phyloP scores from a whole-genome alignment of 2,888 invertebrate genomes.

The Calephelis perditalis region DNA sequence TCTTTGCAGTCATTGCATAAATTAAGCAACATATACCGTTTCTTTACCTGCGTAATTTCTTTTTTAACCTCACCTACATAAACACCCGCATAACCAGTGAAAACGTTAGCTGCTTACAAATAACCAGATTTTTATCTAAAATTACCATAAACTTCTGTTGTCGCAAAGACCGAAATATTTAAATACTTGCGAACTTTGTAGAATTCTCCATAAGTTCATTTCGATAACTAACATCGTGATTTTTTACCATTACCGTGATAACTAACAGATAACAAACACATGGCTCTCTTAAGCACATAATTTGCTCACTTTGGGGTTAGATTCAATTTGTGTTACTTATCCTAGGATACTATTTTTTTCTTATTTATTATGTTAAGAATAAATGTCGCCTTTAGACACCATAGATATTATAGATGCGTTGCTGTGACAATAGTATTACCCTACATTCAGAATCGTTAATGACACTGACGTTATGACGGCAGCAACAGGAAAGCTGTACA shows the following conservation, averaged over 20 bases:
- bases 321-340: no score
- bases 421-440: no score
- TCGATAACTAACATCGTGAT: no score
- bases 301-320: no score
- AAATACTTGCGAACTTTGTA: neutral
- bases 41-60: slow-evolving; percentile 20
- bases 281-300: no score
- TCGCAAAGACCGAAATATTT: slow-evolving; percentile 2
- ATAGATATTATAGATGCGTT: no score
- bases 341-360: no score
- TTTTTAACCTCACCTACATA: slow-evolving; percentile 33
- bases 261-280: no score
- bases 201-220: no score
- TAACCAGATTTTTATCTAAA: slow-evolving; percentile 20
- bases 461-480: neutral
- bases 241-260: no score
- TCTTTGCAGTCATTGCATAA: neutral
- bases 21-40: slow-evolving; percentile 20
- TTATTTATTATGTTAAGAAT: no score
- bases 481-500: neutral
- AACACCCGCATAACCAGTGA: slow-evolving; percentile 48
- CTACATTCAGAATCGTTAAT: neutral
- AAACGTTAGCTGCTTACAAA: slow-evolving; percentile 52
- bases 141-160: slow-evolving; percentile 1
- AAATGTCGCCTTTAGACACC: no score